Conservation (phyloP, 2,797 vertebrate species). For the Darevskia nairensis region DNA sequence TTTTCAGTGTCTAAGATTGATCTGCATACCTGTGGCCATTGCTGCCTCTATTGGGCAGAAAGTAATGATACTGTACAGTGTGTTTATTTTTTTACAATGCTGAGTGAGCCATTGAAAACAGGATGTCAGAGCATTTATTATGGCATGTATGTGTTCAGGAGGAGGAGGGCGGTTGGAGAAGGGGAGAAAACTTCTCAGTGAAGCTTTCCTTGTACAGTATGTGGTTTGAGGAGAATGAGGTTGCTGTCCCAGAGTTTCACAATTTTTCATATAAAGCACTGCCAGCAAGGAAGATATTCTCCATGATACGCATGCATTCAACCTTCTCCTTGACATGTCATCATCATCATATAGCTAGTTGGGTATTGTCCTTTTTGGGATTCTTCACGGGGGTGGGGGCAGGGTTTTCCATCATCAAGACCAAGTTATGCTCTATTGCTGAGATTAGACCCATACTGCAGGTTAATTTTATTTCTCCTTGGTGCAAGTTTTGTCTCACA, state of each 20-base stretch:
- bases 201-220: not conserved
- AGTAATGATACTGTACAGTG: not conserved
- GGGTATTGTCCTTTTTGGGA: not conserved
- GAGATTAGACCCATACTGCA: not conserved
- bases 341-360: not conserved
- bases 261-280: not conserved
- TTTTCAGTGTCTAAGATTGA: not conserved
- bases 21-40: not conserved
- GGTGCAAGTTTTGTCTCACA: not conserved
- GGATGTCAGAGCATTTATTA: not conserved
- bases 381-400: not conserved
- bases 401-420: not conserved
- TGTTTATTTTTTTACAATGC: not conserved
- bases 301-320: not conserved
- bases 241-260: not conserved
- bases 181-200: not conserved
- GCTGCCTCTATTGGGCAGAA: not conserved
- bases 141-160: not conserved
- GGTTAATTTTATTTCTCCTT: not conserved
- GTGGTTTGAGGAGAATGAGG: not conserved
- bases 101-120: not conserved
- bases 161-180: not conserved
- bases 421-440: not conserved
- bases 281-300: not conserved
- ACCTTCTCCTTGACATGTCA: not conserved